Evolutionary conservation across 2,888 invertebrate species (phyloP).

Genomic region (Catocala nupta): DNA sequence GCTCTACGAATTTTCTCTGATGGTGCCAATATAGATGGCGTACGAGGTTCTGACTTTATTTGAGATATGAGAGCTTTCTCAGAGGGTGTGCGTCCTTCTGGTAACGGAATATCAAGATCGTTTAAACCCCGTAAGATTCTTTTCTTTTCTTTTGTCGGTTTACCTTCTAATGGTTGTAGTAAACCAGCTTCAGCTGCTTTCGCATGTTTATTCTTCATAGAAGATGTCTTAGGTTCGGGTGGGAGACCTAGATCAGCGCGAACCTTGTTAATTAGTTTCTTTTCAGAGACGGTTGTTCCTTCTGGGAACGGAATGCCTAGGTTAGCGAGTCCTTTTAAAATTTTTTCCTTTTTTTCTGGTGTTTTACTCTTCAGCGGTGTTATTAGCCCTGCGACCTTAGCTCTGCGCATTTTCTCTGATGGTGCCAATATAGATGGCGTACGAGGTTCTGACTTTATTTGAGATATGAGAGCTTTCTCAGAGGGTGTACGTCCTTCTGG

Average conservation of each 20-base stretch:
- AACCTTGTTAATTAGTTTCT: constrained; percentile 51
- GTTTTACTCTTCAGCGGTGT: constrained; percentile 44
- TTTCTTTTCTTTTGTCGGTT: constrained; percentile 49
- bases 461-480: constrained; percentile 42
- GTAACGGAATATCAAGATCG: constrained; percentile 49
- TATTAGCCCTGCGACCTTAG: constrained; percentile 40
- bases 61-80: constrained; percentile 45
- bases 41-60: constrained; percentile 25
- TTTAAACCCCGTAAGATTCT: constrained; percentile 45
- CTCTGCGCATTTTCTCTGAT: constrained; percentile 47
- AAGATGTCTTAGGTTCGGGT: constrained; percentile 45
- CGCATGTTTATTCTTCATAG: no score
- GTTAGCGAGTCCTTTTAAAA: constrained; percentile 41
- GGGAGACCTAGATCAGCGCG: constrained; percentile 54
- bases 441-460: constrained; percentile 44
- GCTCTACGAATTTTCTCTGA: no score
- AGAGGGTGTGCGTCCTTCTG: constrained; percentile 52
- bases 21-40: no score
- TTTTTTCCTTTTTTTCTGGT: constrained; percentile 47
- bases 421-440: constrained; percentile 22
- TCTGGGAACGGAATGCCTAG: constrained; percentile 49
- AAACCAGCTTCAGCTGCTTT: no score
- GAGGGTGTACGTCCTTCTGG: constrained; percentile 26
- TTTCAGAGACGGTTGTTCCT: constrained; percentile 53
- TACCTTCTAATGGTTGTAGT: constrained; percentile 52